These are phyloP conservation scores for Sebastolobus alascanus DNA, from an alignment of 2,797 vertebrate genomes.

Conservation along the genomic window DNA sequence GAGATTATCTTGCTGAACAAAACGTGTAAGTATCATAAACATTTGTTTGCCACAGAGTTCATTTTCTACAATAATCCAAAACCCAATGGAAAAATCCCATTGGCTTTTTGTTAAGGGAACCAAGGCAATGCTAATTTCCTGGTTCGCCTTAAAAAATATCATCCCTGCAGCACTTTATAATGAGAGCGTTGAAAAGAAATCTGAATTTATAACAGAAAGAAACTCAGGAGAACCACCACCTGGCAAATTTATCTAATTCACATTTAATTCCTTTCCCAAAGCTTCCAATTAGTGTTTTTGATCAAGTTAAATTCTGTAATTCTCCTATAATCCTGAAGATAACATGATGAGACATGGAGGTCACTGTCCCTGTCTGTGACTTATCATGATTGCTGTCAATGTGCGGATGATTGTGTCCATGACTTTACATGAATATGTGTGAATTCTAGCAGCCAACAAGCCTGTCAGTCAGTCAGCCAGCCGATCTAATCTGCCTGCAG, in stretches of 20 bases:
- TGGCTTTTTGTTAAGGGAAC: too few species aligned
- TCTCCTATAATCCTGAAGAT: background rate
- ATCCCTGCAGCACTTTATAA: background rate
- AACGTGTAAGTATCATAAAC: too few species aligned
- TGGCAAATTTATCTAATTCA: background rate
- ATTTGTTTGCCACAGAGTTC: too few species aligned
- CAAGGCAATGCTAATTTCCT: too few species aligned
- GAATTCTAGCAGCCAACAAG: slow-evolving; percentile 31
- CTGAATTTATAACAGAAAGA: background rate
- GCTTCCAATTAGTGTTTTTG: background rate
- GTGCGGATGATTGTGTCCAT: slow-evolving; percentile 27
- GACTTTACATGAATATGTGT: slow-evolving; percentile 49
- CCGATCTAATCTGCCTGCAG: slow-evolving; percentile 39
- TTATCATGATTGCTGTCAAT: slow-evolving; percentile 5
- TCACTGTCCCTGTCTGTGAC: slow-evolving; percentile 17
- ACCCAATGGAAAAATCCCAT: too few species aligned
- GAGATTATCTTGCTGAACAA: too few species aligned
- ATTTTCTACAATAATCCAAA: too few species aligned
- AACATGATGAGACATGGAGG: background rate
- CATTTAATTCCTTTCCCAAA: background rate
- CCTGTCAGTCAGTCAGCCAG: slow-evolving; percentile 11
- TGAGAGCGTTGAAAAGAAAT: background rate
- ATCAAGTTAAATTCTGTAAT: background rate
- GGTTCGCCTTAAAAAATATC: too few species aligned
- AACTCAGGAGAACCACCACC: background rate